Percentiles rank a stretch among this genome's conserved stretches.
Evolutionary conservation across 2,888 invertebrate genomes (phyloP).

Genomic region (Epirrhoe alternata): DNA sequence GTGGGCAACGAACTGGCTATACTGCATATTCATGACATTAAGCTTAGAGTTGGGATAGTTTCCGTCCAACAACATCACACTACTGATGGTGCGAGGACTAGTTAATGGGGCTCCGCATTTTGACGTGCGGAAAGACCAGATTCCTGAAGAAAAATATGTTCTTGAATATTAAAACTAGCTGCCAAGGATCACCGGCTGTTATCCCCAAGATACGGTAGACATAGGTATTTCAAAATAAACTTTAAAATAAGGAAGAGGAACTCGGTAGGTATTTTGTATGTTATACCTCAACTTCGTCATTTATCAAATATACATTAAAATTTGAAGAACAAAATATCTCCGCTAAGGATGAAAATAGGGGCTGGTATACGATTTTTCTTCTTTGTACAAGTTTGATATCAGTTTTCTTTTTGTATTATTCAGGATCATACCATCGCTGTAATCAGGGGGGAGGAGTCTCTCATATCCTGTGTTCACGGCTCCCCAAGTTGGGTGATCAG

Average conservation of each 20-base stretch:
- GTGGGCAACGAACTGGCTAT: conserved; percentile 91
- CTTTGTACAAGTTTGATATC: too few species aligned
- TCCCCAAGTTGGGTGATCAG: conserved; percentile 89
- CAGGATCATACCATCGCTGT: conserved; percentile 52
- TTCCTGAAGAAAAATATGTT: conserved; percentile 52
- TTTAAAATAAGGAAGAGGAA: too few species aligned
- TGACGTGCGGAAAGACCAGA: conserved; percentile 83
- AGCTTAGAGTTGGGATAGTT: conserved; percentile 86
- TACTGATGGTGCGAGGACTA: conserved; percentile 88
- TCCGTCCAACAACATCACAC: conserved; percentile 84
- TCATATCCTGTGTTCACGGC: conserved; percentile 87
- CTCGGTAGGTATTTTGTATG: too few species aligned
- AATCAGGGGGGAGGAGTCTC: conserved; percentile 87
- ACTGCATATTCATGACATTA: conserved; percentile 91
- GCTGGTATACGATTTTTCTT: too few species aligned
- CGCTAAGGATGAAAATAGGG: too few species aligned
- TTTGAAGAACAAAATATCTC: too few species aligned
- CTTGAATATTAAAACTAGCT: background rate
- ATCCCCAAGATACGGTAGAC: too few species aligned
- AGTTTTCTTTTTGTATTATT: too few species aligned
- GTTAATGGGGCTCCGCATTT: conserved; percentile 78
- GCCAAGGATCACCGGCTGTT: too few species aligned
- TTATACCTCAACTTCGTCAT: too few species aligned
- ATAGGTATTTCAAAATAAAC: too few species aligned
- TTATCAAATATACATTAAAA: too few species aligned